Base-by-base conservation (phyloP, 2,888 invertebrate genomes). In the Lasioglossum zephyrum region DNA sequence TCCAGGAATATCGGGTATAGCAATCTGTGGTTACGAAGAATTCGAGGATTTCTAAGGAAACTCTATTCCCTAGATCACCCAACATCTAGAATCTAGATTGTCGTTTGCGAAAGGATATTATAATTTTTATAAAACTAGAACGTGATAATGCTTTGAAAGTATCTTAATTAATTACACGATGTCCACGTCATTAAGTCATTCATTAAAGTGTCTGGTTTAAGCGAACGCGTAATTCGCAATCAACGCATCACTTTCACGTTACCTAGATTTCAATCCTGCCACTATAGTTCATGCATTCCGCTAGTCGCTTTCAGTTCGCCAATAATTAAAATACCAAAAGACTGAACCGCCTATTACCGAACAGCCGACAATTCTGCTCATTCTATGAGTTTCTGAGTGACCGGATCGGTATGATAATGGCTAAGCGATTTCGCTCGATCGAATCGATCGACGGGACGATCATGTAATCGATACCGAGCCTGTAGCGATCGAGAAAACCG, bases 401-500 rank as follows among this genome's bases (percentile, higher is more conserved):
- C 85, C 85, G 79, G 70, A 84, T 39, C 73, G 86, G 87, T 83
- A 89, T 81, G 90, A 90, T 90, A 90, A 90, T 90, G 63, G 80
- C 69, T 31, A 18, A 44, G 70, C 78, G 80, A 84, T 85, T 86
- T 84, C 88, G 79, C 80, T 72, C 74, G 79, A 85, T 80, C 81
- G 79, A 47, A 6, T 63, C 75, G 78, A 77, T 76, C 78, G 74
- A 77, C 81, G 60, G 18, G 39, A 18, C 70, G 72, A 73, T 73
- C 72, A 53, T 22, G 16, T 63, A 57, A 85, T 73, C 79, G 80
- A 86, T 79, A 53, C 26, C 57, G 39, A 39, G 69, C 60, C 77
- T 63, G 60, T 74, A 69, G 66, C 63, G 74, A 70, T 70, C 79
- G n/a, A 63, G 77, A 9, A 69, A 84, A 84, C 79, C 70, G 72